These are phyloP conservation scores for Fragum fragum DNA, from an alignment of 2,888 invertebrate genomes.

Conservation along the genomic window DNA sequence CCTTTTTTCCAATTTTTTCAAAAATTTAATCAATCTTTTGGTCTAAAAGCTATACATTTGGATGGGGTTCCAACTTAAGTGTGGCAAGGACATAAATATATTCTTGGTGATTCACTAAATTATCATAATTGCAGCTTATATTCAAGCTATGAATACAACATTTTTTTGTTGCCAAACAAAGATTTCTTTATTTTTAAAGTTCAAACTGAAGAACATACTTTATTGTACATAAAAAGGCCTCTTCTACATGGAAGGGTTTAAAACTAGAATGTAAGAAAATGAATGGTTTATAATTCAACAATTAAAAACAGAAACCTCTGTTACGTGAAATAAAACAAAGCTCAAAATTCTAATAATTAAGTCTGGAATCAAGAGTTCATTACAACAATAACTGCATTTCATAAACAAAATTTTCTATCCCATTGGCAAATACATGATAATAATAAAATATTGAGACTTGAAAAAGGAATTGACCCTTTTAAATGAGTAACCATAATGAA, in stretches of 20 bases:
- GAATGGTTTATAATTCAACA: background rate
- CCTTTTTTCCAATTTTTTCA: too few relatives aligned
- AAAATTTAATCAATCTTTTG: too few relatives aligned
- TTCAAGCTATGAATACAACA: too few relatives aligned
- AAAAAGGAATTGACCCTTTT: background rate
- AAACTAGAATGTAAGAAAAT: background rate
- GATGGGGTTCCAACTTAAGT: too few relatives aligned
- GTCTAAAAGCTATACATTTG: too few relatives aligned
- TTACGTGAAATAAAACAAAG: background rate
- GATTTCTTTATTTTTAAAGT: too few relatives aligned
- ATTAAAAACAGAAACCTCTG: background rate
- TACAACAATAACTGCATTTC: constrained; percentile 1
- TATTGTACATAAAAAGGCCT: background rate
- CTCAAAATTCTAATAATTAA: background rate
- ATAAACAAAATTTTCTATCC: background rate
- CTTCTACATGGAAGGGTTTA: background rate
- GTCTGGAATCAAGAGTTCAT: background rate
- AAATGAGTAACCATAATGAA: background rate
- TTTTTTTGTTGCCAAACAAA: too few relatives aligned
- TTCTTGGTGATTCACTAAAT: too few relatives aligned
- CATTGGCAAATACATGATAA: background rate
- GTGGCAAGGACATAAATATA: too few relatives aligned
- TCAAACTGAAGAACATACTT: too few relatives aligned
- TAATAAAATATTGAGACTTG: constrained; percentile 3
- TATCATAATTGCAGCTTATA: too few relatives aligned